These are phyloP conservation scores for Aix galericulata DNA, from an alignment of 2,113 vertebrate genomes.

Conservation along the genomic window DNA sequence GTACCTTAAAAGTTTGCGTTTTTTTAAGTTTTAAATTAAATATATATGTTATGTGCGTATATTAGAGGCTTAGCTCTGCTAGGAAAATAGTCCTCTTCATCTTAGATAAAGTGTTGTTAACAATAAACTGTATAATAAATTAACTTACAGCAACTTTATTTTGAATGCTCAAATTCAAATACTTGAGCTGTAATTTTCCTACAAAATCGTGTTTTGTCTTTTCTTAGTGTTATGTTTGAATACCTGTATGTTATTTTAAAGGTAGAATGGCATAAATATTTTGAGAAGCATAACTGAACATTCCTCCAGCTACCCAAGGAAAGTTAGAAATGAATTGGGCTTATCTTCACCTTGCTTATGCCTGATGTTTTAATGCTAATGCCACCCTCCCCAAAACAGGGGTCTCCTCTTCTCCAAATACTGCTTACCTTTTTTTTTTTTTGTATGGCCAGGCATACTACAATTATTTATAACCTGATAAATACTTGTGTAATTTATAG, in stretches of 20 bases:
- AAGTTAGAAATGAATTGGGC: rapidly evolving
- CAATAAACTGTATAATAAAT: neutral
- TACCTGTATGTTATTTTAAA: neutral
- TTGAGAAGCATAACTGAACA: neutral
- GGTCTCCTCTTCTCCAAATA: neutral
- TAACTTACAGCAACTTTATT: neutral
- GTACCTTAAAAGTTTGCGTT: neutral
- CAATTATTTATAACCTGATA: neutral
- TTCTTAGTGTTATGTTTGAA: neutral
- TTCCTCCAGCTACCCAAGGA: neutral
- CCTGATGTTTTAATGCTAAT: neutral
- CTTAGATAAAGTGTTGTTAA: neutral
- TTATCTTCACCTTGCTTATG: neutral
- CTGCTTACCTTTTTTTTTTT: neutral
- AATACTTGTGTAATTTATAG: neutral
- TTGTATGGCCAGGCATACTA: neutral
- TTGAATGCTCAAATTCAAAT: neutral
- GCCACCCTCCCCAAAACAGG: neutral
- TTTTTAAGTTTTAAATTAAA: neutral
- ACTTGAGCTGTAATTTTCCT: neutral
- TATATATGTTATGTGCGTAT: neutral
- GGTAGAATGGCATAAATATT: neutral
- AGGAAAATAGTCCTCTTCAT: neutral
- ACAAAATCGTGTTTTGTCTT: neutral
- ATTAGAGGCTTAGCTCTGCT: neutral